phyloP scores from a whole-genome alignment of 2,797 vertebrate species.

The Merluccius polli region DNA sequence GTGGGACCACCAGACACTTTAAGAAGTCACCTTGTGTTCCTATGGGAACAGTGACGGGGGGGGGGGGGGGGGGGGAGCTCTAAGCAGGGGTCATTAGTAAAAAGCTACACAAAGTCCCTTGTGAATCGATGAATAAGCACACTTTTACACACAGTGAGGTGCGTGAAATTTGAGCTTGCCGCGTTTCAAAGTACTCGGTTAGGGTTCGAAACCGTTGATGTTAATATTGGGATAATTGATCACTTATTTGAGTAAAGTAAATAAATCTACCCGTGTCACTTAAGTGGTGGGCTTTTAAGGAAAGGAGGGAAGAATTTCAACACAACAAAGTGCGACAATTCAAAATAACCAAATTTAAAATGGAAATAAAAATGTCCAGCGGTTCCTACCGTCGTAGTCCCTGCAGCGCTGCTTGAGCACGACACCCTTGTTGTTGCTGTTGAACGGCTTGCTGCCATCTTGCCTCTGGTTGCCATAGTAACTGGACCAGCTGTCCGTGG shows the following conservation, averaged over 20 bases:
- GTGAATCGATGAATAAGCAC: slow-evolving; percentile 9
- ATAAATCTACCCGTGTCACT: background rate
- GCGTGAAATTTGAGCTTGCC: background rate
- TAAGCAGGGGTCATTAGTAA: slow-evolving; percentile 62
- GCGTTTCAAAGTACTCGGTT: too few species aligned
- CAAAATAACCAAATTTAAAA: background rate
- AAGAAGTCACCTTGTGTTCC: slow-evolving; percentile 43
- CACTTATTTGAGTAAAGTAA: background rate
- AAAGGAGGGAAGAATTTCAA: background rate
- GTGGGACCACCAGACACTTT: background rate
- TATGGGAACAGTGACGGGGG: slow-evolving; percentile 26
- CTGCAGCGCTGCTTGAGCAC: slow-evolving; percentile 91
- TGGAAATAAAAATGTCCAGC: background rate
- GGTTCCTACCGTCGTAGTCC: slow-evolving; percentile 90
- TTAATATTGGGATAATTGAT: too few species aligned
- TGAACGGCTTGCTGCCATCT: slow-evolving; percentile 77
- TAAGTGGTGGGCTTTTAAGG: background rate
- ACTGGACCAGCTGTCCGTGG: slow-evolving; percentile 95
- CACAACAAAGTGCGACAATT: background rate
- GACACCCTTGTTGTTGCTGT: slow-evolving; percentile 75
- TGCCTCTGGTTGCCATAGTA: slow-evolving; percentile 83
- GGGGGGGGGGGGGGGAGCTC: background rate
- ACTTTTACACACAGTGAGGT: background rate
- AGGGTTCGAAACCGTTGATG: too few species aligned
- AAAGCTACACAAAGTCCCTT: slow-evolving; percentile 43